A percentile compares a stretch with the other conserved stretches of the same genome.
phyloP scores from a whole-genome alignment of 2,797 vertebrate genomes.

The Malurus splendens region DNA sequence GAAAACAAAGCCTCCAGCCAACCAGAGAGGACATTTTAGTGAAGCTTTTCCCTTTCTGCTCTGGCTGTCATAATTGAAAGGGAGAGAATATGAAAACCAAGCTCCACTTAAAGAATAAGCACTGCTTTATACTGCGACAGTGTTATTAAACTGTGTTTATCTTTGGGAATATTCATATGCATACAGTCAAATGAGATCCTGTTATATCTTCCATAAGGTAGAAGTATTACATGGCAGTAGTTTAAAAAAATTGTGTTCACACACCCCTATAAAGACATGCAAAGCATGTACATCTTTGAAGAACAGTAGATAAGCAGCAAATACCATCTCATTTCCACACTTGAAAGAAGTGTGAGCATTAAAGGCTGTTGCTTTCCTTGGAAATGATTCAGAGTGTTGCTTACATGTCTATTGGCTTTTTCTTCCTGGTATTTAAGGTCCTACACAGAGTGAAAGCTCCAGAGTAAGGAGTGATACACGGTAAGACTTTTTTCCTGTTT shows the following conservation, averaged over 20 bases:
- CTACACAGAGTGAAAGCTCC: conserved; percentile 67
- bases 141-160: background rate
- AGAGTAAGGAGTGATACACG: conserved; percentile 65
- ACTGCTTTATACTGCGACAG: background rate
- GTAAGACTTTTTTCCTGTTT: conserved; percentile 32
- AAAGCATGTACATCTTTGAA: background rate
- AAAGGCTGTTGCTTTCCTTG: background rate
- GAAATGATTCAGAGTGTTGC: background rate
- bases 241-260: background rate
- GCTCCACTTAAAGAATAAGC: background rate
- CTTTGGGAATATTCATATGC: background rate
- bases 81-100: background rate
- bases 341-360: background rate
- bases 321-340: background rate
- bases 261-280: background rate
- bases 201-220: background rate
- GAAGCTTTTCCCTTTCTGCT: background rate
- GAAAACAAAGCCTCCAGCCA: background rate
- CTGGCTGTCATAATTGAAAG: background rate
- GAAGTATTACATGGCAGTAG: background rate
- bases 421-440: conserved; percentile 63
- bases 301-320: background rate
- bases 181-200: background rate
- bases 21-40: background rate
- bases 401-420: conserved; percentile 5